A percentile compares a stretch with the other conserved stretches of the same genome.
phyloP scores from a whole-genome alignment of 2,113 vertebrate species.

The Gymnarchus niloticus region DNA sequence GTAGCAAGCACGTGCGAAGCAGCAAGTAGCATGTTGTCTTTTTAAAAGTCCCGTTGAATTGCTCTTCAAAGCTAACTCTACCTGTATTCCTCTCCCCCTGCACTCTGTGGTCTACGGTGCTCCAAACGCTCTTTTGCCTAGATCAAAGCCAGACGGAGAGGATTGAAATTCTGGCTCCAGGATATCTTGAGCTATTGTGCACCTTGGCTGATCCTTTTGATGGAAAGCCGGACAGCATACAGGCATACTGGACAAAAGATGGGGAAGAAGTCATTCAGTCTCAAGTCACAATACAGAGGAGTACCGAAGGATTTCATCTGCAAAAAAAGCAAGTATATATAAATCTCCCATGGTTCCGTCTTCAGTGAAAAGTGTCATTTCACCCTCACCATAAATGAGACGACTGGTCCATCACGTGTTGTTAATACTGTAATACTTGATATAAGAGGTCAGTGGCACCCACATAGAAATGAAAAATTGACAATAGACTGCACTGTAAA shows the following conservation, averaged over 20 bases:
- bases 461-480: background rate
- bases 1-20: background rate
- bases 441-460: background rate
- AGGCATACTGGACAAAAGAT: constrained; percentile 8
- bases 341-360: background rate
- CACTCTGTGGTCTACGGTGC: too few species aligned
- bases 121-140: background rate
- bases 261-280: background rate
- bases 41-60: background rate
- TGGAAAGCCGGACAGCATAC: background rate
- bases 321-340: constrained; percentile 9
- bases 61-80: background rate
- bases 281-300: background rate
- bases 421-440: background rate
- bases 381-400: background rate
- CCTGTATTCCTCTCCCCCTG: background rate
- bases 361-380: constrained; percentile 9
- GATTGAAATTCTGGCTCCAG: background rate
- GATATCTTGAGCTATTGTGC: background rate
- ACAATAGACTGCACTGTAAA: background rate
- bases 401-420: background rate
- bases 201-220: background rate
- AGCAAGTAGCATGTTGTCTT: background rate
- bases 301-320: background rate
- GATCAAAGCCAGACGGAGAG: background rate